Evolutionary conservation across 2,888 invertebrate genomes (phyloP).

Genomic region (Pelosia muscerda): DNA sequence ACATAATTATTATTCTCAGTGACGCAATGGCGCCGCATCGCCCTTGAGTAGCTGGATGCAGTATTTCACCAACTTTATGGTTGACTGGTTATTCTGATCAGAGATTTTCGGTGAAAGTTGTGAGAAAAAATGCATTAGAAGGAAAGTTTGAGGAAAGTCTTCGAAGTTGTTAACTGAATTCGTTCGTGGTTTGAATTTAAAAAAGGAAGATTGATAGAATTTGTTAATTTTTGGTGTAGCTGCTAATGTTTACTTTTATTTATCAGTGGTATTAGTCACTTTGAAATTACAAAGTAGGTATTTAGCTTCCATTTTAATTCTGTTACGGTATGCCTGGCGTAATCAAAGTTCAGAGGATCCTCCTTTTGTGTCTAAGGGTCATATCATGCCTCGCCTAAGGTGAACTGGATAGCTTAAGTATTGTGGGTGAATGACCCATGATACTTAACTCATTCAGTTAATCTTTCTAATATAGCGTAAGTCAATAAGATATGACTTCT

Average conservation of each 20-base stretch:
- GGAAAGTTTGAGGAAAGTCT: slow-evolving; percentile 31
- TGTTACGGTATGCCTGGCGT: not conserved
- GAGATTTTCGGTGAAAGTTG: slow-evolving; percentile 38
- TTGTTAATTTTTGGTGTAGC: not conserved
- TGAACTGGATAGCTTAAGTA: no score
- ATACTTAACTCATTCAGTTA: no score
- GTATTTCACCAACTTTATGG: slow-evolving; percentile 33
- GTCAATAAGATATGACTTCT: no score
- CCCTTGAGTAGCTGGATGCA: slow-evolving; percentile 40
- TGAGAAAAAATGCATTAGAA: slow-evolving; percentile 29
- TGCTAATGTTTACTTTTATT: not conserved
- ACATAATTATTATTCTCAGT: slow-evolving; percentile 33
- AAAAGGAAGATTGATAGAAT: not conserved
- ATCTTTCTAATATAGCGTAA: no score
- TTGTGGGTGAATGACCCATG: no score
- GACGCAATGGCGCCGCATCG: slow-evolving; percentile 41
- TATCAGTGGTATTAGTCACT: not conserved
- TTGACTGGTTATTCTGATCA: slow-evolving; percentile 12
- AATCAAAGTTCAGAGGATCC: not conserved
- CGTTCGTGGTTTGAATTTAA: slow-evolving; percentile 31
- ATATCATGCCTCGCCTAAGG: not conserved
- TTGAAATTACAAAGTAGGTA: not conserved
- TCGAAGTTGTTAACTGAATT: not conserved
- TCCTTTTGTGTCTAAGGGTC: not conserved
- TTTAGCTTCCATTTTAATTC: not conserved